Conservation (phyloP, 2,797 vertebrate genomes). For the Clamator glandarius region DNA sequence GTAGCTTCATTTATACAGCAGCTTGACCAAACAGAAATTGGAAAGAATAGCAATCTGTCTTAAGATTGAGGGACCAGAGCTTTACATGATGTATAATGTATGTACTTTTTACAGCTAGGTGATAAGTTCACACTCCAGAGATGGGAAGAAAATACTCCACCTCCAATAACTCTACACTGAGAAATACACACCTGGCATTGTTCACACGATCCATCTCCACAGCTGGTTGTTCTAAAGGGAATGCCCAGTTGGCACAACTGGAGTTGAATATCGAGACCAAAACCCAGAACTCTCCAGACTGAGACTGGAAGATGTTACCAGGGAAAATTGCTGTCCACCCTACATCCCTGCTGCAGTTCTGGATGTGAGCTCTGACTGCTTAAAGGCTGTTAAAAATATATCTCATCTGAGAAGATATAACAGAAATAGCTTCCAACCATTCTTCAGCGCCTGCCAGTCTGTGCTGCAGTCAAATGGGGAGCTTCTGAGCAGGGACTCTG, state of each 20-base stretch:
- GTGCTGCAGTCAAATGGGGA: not conserved
- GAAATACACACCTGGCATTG: not conserved
- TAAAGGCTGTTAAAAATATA: conserved; percentile 27
- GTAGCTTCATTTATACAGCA: not conserved
- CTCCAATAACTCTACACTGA: not conserved
- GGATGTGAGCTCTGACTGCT: conserved; percentile 4
- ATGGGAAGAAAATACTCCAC: not conserved
- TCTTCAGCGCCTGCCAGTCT: conserved; percentile 8
- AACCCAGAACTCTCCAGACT: not conserved
- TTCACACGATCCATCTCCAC: not conserved
- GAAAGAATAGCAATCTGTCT: not conserved
- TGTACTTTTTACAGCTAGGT: accelerated
- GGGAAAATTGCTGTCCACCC: not conserved
- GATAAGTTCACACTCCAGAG: not conserved
- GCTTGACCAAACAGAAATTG: not conserved
- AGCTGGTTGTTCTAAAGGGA: not conserved
- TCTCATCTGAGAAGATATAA: not conserved
- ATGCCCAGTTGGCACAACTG: not conserved
- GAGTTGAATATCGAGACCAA: accelerated
- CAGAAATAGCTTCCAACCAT: conserved; percentile 19
- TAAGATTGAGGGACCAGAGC: not conserved
- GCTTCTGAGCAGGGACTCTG: not conserved
- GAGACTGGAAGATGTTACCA: accelerated
- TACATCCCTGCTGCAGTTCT: not conserved
- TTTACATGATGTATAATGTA: not conserved